Evolutionary conservation across 2,888 invertebrate species (phyloP).

Genomic region (Napeogenes inachia): DNA sequence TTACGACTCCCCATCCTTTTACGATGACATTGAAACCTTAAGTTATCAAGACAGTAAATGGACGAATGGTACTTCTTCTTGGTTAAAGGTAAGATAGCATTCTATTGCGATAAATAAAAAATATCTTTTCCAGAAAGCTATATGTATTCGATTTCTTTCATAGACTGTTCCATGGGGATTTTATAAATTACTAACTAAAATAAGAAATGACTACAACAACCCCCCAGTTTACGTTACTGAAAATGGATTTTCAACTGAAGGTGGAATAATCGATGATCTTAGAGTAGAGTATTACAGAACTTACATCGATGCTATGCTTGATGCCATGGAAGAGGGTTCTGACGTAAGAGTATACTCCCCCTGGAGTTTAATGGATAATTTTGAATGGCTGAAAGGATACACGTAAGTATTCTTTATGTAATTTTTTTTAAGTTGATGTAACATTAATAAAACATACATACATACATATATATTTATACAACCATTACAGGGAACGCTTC

Average conservation of each 20-base stretch:
- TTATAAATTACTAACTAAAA: constrained; percentile 67
- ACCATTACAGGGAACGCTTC: constrained; percentile 71
- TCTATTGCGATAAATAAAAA: neutral
- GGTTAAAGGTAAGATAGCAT: constrained; percentile 27
- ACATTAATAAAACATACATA: neutral
- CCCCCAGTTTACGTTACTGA: constrained; percentile 76
- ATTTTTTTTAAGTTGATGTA: neutral
- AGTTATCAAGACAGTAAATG: constrained; percentile 33
- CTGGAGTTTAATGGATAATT: constrained; percentile 80
- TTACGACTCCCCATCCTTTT: constrained; percentile 30
- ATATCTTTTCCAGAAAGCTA: neutral
- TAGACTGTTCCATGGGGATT: constrained; percentile 76
- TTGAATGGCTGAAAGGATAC: constrained; percentile 78
- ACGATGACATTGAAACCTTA: constrained; percentile 31
- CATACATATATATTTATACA: neutral
- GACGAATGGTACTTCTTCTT: constrained; percentile 31
- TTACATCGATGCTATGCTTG: constrained; percentile 53
- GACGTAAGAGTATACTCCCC: constrained; percentile 69
- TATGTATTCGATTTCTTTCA: constrained; percentile 31
- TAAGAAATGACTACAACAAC: constrained; percentile 67
- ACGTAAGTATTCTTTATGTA: constrained; percentile 46
- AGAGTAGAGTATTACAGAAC: constrained; percentile 51
- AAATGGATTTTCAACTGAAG: constrained; percentile 60
- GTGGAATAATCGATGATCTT: constrained; percentile 54
- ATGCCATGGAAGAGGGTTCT: constrained; percentile 57